These are phyloP conservation scores for Antheraea assamensis DNA, from an alignment of 2,888 invertebrate species.

Conservation along the genomic window DNA sequence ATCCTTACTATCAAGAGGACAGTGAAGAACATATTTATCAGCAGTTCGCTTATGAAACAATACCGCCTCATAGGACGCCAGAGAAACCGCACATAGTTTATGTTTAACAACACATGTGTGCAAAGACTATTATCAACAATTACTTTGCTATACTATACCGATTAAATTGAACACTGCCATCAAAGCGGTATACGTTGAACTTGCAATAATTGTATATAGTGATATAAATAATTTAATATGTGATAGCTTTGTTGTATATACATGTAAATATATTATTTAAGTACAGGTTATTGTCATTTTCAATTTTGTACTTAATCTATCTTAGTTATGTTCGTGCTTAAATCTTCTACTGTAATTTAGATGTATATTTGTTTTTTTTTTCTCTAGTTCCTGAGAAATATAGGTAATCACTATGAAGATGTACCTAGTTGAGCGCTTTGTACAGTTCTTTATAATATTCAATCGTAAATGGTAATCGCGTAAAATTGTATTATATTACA, in stretches of 20 bases:
- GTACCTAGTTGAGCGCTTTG: conserved; percentile 53
- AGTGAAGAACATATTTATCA: conserved; percentile 79
- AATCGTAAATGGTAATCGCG: conserved; percentile 57
- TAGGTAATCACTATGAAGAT: conserved; percentile 53
- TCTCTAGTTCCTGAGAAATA: conserved; percentile 65
- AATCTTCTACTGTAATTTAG: conserved; percentile 45
- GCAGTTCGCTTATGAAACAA: conserved; percentile 79
- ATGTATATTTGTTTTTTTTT: conserved; percentile 54
- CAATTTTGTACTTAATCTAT: conserved; percentile 72
- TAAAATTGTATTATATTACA: conserved; percentile 63
- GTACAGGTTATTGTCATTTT: conserved; percentile 64
- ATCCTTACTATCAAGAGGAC: conserved; percentile 75
- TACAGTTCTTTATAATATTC: conserved; percentile 59
- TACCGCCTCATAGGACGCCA: conserved; percentile 77
- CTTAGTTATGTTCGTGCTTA: conserved; percentile 23
- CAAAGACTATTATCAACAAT: conserved; percentile 67
- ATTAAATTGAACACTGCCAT: conserved; percentile 57
- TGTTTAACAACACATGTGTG: conserved; percentile 78
- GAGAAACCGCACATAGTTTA: conserved; percentile 84
- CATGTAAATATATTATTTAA: conserved; percentile 71
- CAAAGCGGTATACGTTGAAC: conserved; percentile 61
- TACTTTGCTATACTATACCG: conserved; percentile 62
- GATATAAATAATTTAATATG: conserved; percentile 78
- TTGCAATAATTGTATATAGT: conserved; percentile 81
- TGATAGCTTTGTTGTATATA: conserved; percentile 82